These are phyloP conservation scores for Episyrphus balteatus DNA, from an alignment of 1,140 invertebrate species.

Conservation along the genomic window DNA sequence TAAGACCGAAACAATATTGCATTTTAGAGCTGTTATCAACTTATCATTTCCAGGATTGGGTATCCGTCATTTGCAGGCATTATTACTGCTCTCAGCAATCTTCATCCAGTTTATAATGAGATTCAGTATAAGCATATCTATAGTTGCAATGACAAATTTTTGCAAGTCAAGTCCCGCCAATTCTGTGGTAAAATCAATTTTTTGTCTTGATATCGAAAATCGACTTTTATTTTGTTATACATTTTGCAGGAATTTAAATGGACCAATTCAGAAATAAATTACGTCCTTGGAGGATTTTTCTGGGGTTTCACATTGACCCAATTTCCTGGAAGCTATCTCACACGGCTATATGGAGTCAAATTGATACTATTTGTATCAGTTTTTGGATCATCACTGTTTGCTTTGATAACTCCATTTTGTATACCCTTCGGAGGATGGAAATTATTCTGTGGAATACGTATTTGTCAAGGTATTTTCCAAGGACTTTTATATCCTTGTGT, in stretches of 20 bases:
- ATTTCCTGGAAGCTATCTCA: constrained; percentile 57
- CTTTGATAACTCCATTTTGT: constrained; percentile 37
- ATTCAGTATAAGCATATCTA: constrained; percentile 26
- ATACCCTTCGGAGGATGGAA: constrained; percentile 42
- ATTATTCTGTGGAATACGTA: constrained; percentile 47
- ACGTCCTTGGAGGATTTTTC: constrained; percentile 54
- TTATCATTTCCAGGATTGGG: constrained; percentile 31
- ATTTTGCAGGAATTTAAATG: constrained; percentile 36
- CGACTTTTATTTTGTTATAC: too few relatives aligned
- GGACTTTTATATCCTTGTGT: constrained; percentile 69
- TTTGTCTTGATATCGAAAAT: neutral
- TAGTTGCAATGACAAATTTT: constrained; percentile 32
- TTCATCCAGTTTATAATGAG: constrained; percentile 25
- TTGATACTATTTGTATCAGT: constrained; percentile 47
- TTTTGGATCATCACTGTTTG: constrained; percentile 35
- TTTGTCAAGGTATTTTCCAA: constrained; percentile 65
- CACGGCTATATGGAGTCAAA: constrained; percentile 53
- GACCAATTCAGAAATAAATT: constrained; percentile 39
- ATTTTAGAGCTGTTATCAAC: neutral
- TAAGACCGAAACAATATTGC: too few relatives aligned
- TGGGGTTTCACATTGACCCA: constrained; percentile 45
- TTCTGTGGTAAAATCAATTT: constrained; percentile 19
- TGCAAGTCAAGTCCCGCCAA: constrained; percentile 24
- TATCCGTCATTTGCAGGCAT: constrained; percentile 24
- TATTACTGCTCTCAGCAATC: constrained; percentile 26